Evolutionary conservation across 1,140 invertebrate species (phyloP).

Genomic region (Ctenoplectra terminalis): DNA sequence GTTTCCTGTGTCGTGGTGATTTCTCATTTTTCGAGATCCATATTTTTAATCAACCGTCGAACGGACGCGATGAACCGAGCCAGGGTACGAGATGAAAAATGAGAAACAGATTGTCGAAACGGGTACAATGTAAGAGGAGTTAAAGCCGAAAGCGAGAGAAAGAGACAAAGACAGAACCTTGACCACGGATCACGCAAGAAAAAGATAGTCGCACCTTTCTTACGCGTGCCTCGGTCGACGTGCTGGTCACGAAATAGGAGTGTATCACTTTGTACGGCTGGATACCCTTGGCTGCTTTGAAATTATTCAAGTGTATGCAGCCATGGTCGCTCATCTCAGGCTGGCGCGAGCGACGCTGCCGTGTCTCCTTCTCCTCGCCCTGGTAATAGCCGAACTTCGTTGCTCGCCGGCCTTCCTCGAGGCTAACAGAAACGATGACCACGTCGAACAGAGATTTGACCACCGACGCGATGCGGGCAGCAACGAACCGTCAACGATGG

Average conservation of each 20-base stretch:
- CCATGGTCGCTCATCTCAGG: constrained; percentile 87
- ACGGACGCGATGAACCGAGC: neutral
- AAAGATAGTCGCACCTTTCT: constrained; percentile 82
- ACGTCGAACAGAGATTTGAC: constrained; percentile 2
- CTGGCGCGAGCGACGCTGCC: constrained; percentile 61
- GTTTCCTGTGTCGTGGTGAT: neutral
- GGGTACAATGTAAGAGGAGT: neutral
- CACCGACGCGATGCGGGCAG: constrained; percentile 9
- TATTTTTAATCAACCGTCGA: neutral
- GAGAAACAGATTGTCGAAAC: neutral
- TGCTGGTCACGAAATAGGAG: constrained; percentile 86
- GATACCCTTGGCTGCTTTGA: constrained; percentile 89
- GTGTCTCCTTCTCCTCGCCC: constrained; percentile 41
- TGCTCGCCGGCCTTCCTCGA: constrained; percentile 29
- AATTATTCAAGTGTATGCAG: constrained; percentile 90
- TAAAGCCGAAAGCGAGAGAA: constrained; percentile 13
- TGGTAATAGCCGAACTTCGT: constrained; percentile 7
- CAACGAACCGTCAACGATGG: constrained; percentile 19
- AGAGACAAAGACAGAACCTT: constrained; percentile 44
- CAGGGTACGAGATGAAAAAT: neutral
- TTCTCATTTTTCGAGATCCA: neutral
- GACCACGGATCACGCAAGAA: constrained; percentile 49
- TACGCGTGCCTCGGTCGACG: constrained; percentile 84
- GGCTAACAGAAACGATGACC: neutral
- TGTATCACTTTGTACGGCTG: constrained; percentile 88